A percentile compares a stretch with the other conserved stretches of the same genome.
These are phyloP conservation scores for Panurus biarmicus DNA, from an alignment of 2,113 vertebrate species.

Conservation along the genomic window DNA sequence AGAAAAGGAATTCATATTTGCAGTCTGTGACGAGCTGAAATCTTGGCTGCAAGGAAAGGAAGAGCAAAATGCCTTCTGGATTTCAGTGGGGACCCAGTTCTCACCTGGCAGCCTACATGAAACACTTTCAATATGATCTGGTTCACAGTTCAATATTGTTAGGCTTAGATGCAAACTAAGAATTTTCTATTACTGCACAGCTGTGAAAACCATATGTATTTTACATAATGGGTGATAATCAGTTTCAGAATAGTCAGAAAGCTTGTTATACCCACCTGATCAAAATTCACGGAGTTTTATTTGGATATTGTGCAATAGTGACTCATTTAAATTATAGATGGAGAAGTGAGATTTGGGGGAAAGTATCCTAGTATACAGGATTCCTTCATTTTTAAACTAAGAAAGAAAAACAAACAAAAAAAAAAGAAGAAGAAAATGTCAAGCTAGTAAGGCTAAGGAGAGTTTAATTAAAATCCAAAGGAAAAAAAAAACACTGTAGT, in stretches of 20 bases:
- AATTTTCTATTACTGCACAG: not conserved
- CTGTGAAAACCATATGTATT: not conserved
- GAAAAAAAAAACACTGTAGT: not conserved
- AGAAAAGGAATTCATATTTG: not conserved
- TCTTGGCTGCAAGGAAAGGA: not conserved
- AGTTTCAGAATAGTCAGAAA: not conserved
- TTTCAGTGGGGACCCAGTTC: not conserved
- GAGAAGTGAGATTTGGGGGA: not conserved
- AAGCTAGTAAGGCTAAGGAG: not conserved
- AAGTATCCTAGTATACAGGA: not conserved
- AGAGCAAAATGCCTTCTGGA: not conserved
- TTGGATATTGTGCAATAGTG: not conserved
- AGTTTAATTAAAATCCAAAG: not conserved
- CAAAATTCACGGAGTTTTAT: slow-evolving; percentile 1
- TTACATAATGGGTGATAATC: not conserved
- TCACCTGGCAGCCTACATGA: not conserved
- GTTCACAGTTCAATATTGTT: not conserved
- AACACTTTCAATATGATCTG: not conserved
- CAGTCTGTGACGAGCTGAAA: not conserved
- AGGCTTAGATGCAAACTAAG: not conserved
- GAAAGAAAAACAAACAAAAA: no score
- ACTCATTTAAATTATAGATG: not conserved
- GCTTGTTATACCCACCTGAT: not conserved
- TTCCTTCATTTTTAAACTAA: not conserved
- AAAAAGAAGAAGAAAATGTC: not conserved